phyloP scores from a whole-genome alignment of 2,888 invertebrate genomes.

The Pseudococcus jackbeardsleyi region DNA sequence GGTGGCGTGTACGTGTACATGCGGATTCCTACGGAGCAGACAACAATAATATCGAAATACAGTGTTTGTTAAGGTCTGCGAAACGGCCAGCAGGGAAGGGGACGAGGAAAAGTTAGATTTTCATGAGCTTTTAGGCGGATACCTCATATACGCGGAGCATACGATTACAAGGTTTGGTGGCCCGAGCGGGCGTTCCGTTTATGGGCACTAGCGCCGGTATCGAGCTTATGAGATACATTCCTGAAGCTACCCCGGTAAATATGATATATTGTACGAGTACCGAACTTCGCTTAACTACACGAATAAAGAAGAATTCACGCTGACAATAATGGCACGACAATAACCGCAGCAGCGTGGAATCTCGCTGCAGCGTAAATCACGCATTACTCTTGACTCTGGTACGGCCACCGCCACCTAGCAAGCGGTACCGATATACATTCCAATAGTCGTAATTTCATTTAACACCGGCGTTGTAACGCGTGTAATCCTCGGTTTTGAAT shows the following conservation, averaged over 20 bases:
- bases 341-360: conserved; percentile 41
- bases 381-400: not conserved
- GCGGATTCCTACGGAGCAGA: conserved; percentile 42
- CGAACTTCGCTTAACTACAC: conserved; percentile 51
- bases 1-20: not conserved
- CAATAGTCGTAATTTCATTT: conserved; percentile 42
- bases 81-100: not conserved
- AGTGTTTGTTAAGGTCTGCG: conserved; percentile 50
- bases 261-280: conserved; percentile 45
- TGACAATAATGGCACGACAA: conserved; percentile 54
- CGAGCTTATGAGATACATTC: conserved; percentile 48
- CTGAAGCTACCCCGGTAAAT: not conserved
- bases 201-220: not conserved
- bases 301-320: conserved; percentile 56
- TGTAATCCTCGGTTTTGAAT: not conserved
- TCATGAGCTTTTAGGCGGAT: conserved; percentile 46
- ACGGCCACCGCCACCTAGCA: not conserved
- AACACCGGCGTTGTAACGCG: not conserved
- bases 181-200: not conserved
- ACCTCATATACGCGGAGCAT: conserved; percentile 44
- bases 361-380: not conserved
- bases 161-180: not conserved
- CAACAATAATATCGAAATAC: conserved; percentile 61
- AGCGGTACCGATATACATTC: not conserved
- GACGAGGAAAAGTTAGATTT: conserved; percentile 58